Evolutionary conservation across 2,797 vertebrate species (phyloP), one percentile per base, ranked within the genome.

Genomic region (Decapterus maruadsi): DNA sequence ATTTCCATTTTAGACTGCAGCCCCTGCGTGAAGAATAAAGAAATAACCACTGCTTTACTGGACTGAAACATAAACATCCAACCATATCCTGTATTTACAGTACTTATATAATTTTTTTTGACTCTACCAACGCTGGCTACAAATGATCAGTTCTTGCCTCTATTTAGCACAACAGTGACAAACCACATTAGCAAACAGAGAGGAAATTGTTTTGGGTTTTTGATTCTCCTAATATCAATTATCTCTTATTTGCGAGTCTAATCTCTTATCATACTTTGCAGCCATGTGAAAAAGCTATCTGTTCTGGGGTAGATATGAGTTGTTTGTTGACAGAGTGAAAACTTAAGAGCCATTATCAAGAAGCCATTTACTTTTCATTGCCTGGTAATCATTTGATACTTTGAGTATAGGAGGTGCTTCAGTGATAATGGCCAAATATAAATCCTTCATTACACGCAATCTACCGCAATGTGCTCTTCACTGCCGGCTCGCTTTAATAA

Each of bases 371-470:
- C 54, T 62, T 84, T 70, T 86, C 77, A 89, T 78, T 76, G 72
- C 68, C 64, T 78, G 38, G 62, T 79, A 83, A 89, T 91, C 60
- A 87, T 85, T 85, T 77, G 76, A 89, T 88, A 72, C 75, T 86
- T 76, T 77, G 34, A 87, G 83, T 83, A 85, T 80, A 73, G 71
- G 68, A 77, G 62, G 78, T 79, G 78, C 74, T 89, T 80, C 55
- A 68, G 81, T 70, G 68, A 89, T 88, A 86, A 90, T 68, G 78
- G 72, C 69, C 68, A 80, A 80, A 88, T 63, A 83, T 88, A 84
- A 87, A 87, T 90, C 74, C 69, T 78, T 85, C 82, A 90, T 86
- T 83, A 87, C 75, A 80, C 14, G 29, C 69, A 77, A 73, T 89
- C 72, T 63, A 75, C 87, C 81, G 36, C 66, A 43, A 8, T 54